Evolutionary conservation across 2,888 invertebrate genomes (phyloP).

Genomic region (Dorcus hopei): DNA sequence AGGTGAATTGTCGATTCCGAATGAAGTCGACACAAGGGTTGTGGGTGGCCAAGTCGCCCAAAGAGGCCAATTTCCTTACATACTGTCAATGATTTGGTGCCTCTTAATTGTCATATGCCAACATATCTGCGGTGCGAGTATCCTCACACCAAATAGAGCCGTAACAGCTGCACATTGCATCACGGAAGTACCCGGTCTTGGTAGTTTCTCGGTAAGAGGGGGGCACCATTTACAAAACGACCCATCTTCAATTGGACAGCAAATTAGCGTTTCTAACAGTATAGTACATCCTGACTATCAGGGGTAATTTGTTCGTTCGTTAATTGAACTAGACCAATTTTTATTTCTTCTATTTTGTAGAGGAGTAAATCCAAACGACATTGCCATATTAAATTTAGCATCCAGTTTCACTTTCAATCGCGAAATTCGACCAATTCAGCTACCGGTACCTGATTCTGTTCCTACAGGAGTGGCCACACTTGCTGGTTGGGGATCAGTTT

Average conservation of each 20-base stretch:
- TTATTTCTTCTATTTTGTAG: constrained; percentile 1
- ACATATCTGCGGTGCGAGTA: constrained; percentile 50
- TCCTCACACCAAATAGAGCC: constrained; percentile 51
- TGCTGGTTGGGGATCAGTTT: constrained; percentile 51
- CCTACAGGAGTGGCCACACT: constrained; percentile 41
- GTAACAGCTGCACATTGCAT: constrained; percentile 53
- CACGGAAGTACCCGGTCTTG: constrained; percentile 39
- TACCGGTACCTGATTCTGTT: constrained; percentile 36
- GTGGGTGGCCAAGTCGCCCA: not conserved
- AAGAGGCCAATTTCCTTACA: not conserved
- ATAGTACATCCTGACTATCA: constrained; percentile 51
- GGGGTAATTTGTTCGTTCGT: constrained; percentile 42
- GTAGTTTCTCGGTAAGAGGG: constrained; percentile 42
- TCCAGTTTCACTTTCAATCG: constrained; percentile 36
- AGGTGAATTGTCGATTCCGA: too few relatives aligned
- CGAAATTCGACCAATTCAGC: constrained; percentile 39
- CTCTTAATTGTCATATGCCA: constrained; percentile 40
- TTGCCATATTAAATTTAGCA: constrained; percentile 50
- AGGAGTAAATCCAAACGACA: constrained; percentile 49
- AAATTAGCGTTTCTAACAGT: constrained; percentile 41
- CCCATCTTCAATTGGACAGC: constrained; percentile 46
- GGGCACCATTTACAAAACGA: constrained; percentile 49
- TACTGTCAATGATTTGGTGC: constrained; percentile 1
- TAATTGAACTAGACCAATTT: too few relatives aligned
- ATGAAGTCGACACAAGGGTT: not conserved